Conservation (phyloP, 2,888 invertebrate genomes). For the Drosophila multiciliata region DNA sequence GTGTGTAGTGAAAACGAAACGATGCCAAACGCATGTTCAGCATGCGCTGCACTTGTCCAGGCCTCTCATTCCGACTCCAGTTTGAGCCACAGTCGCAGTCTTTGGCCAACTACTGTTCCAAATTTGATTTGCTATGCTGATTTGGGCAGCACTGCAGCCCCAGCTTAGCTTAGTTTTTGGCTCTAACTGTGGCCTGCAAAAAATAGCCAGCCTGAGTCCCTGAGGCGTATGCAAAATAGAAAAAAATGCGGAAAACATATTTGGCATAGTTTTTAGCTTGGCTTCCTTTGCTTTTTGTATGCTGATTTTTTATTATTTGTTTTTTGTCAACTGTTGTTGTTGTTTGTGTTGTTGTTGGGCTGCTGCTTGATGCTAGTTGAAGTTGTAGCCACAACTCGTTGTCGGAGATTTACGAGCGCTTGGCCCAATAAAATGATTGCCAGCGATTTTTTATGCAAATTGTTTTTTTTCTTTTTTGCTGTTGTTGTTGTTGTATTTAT, state of each 20-base stretch:
- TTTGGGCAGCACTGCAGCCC: constrained; percentile 43
- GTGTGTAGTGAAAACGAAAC: constrained; percentile 65
- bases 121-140: constrained; percentile 78
- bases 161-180: constrained; percentile 4
- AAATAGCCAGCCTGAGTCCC: constrained; percentile 39
- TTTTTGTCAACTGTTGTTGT: constrained; percentile 55
- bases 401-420: constrained; percentile 83
- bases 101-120: constrained; percentile 74
- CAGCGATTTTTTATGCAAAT: constrained; percentile 84
- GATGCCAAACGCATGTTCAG: constrained; percentile 79
- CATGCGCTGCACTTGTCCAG: constrained; percentile 76
- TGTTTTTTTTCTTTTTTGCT: constrained; percentile 75
- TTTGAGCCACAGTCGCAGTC: constrained; percentile 9
- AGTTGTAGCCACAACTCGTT: constrained; percentile 53
- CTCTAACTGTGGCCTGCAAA: constrained; percentile 10
- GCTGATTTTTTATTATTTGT: constrained; percentile 2
- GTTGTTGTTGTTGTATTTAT: constrained; percentile 41
- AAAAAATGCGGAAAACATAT: constrained; percentile 79
- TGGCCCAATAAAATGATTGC: constrained; percentile 85
- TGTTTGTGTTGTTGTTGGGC: constrained; percentile 14
- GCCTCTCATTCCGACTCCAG: constrained; percentile 7
- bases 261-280: constrained; percentile 71
- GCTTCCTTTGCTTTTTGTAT: constrained; percentile 10
- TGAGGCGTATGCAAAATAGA: constrained; percentile 61
- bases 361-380: constrained; percentile 33